Conservation (phyloP, 2,888 invertebrate genomes). For the Ophion obscuratus region DNA sequence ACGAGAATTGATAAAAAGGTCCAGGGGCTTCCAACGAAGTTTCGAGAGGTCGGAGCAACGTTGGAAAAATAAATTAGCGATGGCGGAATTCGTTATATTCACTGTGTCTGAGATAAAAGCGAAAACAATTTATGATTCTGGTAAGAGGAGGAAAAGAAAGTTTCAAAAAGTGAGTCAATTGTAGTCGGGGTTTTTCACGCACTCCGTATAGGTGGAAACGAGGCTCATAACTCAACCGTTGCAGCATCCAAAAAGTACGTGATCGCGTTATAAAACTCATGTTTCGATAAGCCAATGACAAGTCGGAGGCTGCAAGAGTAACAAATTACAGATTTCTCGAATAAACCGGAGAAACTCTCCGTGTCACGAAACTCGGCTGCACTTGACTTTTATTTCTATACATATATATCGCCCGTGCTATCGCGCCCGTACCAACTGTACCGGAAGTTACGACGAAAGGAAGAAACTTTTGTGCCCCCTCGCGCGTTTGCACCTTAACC, state of each 20-base stretch:
- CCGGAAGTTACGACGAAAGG: conserved; percentile 70
- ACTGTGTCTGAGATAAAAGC: no score
- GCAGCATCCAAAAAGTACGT: conserved; percentile 3
- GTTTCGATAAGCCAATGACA: conserved; percentile 2
- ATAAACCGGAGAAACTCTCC: conserved; percentile 51
- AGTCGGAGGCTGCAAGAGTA: conserved; percentile 39
- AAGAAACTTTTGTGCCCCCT: conserved; percentile 69
- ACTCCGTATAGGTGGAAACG: no score
- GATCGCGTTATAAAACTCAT: neutral
- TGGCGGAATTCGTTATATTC: neutral
- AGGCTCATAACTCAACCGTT: no score
- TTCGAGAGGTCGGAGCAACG: neutral
- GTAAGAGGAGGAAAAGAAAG: no score
- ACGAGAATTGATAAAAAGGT: neutral
- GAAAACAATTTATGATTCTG: no score
- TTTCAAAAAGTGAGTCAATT: no score
- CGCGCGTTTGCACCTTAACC: conserved; percentile 71
- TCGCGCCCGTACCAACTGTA: conserved; percentile 37
- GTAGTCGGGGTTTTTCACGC: no score
- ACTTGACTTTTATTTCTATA: conserved; percentile 36
- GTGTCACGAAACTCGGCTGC: conserved; percentile 29
- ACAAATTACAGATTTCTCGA: conserved; percentile 64
- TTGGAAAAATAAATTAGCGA: neutral
- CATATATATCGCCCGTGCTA: conserved; percentile 28
- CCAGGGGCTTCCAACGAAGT: no score